These are phyloP conservation scores for Mustela lutreola DNA, from an alignment of 2,113 vertebrate species.

Conservation along the genomic window DNA sequence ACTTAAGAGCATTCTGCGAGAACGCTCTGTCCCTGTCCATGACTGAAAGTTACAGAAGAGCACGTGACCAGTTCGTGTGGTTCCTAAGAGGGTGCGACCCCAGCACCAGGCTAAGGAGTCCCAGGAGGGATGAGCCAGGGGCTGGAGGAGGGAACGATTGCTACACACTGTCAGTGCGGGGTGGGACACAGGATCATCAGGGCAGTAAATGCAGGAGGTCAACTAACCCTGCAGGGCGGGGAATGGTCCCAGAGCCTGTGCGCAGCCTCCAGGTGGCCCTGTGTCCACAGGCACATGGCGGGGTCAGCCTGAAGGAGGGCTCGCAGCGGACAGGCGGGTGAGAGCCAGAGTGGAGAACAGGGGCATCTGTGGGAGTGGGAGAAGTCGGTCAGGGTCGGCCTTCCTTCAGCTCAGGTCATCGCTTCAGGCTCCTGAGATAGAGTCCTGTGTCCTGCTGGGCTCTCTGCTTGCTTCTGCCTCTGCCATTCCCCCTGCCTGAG, in stretches of 20 bases:
- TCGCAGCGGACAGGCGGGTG: accelerated
- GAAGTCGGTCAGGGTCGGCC: no score
- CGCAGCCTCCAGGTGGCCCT: accelerated
- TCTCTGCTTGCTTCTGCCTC: no score
- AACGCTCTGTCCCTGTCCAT: accelerated
- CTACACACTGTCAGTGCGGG: not conserved
- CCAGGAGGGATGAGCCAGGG: accelerated
- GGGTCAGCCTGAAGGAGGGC: not conserved
- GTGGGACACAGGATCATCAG: no score
- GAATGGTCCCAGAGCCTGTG: not conserved
- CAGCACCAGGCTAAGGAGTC: not conserved
- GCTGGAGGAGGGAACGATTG: not conserved
- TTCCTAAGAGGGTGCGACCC: not conserved
- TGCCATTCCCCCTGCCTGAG: no score
- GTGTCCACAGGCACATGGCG: no score
- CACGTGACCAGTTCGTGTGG: not conserved
- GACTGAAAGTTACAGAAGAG: not conserved
- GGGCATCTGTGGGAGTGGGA: no score
- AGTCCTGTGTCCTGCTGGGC: no score
- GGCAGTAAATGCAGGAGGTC: not conserved
- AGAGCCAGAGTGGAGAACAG: no score
- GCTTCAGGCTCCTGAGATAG: no score
- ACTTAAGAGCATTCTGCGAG: not conserved
- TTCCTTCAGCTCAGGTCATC: no score
- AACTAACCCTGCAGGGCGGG: accelerated